Percentiles rank a stretch among this genome's conserved stretches.
Conservation (phyloP, 2,113 vertebrate species). For the Aplodontia rufa region DNA sequence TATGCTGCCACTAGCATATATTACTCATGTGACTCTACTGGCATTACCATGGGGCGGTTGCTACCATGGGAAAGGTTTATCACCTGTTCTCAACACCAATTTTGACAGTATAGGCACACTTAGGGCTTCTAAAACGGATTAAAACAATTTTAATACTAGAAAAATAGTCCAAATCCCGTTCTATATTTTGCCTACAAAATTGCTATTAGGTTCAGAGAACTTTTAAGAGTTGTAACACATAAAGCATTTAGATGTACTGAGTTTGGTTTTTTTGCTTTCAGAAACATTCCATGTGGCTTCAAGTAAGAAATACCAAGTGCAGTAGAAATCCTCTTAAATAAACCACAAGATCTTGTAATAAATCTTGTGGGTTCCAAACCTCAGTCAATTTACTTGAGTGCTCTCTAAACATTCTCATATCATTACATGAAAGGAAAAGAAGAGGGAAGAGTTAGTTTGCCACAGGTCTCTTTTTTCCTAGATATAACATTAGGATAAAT, state of each 20-base stretch:
- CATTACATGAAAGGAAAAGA: not conserved
- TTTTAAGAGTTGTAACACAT: not conserved
- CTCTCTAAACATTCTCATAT: not conserved
- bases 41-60: slow-evolving; percentile 13
- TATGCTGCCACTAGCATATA: not conserved
- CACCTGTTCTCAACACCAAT: slow-evolving; percentile 55
- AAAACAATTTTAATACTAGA: not conserved
- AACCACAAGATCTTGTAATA: not conserved
- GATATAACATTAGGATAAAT: not conserved
- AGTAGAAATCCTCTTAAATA: not conserved
- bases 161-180: not conserved
- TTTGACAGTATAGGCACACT: slow-evolving; percentile 15
- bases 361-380: not conserved
- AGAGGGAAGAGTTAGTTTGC: not conserved
- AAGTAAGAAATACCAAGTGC: not conserved
- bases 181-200: not conserved
- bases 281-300: not conserved
- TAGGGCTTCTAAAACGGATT: slow-evolving; percentile 1
- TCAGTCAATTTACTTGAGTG: not conserved
- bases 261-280: not conserved
- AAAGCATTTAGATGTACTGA: not conserved
- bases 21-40: slow-evolving; percentile 5
- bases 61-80: not conserved
- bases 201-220: not conserved
- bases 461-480: not conserved